Base-by-base conservation (phyloP, 35 echinoderm and acorn worm species). In the Strongylocentrotus purpuratus region DNA sequence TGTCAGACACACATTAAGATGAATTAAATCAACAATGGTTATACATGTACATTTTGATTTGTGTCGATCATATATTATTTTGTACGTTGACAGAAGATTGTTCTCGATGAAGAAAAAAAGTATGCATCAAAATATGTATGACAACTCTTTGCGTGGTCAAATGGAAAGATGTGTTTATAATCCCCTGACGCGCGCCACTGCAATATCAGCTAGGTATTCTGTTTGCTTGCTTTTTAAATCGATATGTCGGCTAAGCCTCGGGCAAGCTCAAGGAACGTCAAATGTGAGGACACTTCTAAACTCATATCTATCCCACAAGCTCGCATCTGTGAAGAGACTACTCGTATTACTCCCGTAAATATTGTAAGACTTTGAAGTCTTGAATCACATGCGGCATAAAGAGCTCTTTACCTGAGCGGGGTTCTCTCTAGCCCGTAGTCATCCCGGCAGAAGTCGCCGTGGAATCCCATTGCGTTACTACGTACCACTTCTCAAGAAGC, bases 341-440 rank as follows among this genome's bases (percentile, higher is more conserved):
- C 65, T 78, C 65, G 65, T 78, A 78, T 78, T 78, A 78, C 65
- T 78, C 65, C 65, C 20, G 65, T 78, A 78, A 78, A 78, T n/a
- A 78, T 78, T 78, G 65, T 78, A 78, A 78, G 20, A 28, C 65
- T 78, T 78, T 28, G 28, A 78, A 78, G 65, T 78, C 65, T 78
- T 78, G 8, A n/a, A 78, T 78, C 65, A 8, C 65, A 78, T 28
- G 65, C 65, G 7, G 65, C 65, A 78, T 78, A 78, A 78, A 78
- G 65, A 78, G 65, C 65, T 78, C 65, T 78, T 78, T 78, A 78
- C 65, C 65, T 78, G 65, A 28, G 65, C 65, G 22, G 65, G 65
- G 25, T 78, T 28, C 22, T 78, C 65, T 78, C 65, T 78, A n/a
- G 65, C 65, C 65, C 65, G 20, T n/a, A 78, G 65, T 78, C 65